These are phyloP conservation scores for Cheilosia impressa DNA, from an alignment of 2,888 invertebrate species.

Conservation along the genomic window DNA sequence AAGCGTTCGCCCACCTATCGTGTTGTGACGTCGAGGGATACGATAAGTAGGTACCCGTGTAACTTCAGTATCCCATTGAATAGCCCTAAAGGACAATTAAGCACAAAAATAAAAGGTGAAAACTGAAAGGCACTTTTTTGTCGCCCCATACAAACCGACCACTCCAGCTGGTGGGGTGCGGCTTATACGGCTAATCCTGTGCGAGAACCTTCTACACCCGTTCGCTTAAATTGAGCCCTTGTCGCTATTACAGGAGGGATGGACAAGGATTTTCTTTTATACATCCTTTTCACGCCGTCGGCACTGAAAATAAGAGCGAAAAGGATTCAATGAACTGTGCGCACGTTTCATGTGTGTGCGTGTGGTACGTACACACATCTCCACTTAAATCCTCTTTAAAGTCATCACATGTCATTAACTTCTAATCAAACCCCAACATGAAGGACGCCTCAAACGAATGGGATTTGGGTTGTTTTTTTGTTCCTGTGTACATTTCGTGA, in stretches of 20 bases:
- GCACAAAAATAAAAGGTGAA: slow-evolving; percentile 44
- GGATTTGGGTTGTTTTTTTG: not conserved
- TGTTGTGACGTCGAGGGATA: slow-evolving; percentile 1
- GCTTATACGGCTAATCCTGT: slow-evolving; percentile 16
- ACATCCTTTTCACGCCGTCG: slow-evolving; percentile 39
- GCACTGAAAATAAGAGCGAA: not conserved
- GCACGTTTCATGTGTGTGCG: slow-evolving; percentile 13
- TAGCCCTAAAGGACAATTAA: slow-evolving; percentile 59
- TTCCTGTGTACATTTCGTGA: not conserved
- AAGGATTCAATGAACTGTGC: slow-evolving; percentile 27
- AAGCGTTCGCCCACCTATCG: slow-evolving; percentile 4
- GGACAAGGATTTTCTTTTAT: slow-evolving; percentile 42
- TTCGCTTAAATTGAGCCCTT: slow-evolving; percentile 35
- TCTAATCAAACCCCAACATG: slow-evolving; percentile 48
- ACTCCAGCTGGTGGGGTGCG: not conserved
- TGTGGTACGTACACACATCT: not conserved
- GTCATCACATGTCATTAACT: slow-evolving; percentile 66
- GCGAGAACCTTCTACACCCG: slow-evolving; percentile 4
- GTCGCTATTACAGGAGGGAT: slow-evolving; percentile 22
- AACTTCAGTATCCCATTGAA: slow-evolving; percentile 41
- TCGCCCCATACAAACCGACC: slow-evolving; percentile 5
- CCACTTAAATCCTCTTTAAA: slow-evolving; percentile 52
- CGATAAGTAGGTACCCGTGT: slow-evolving; percentile 31
- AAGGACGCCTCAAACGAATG: slow-evolving; percentile 14
- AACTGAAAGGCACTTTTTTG: slow-evolving; percentile 25